Evolutionary conservation across 2,113 vertebrate species (phyloP), one percentile per base, ranked within the genome.

Genomic region (Hippopotamus amphibius): DNA sequence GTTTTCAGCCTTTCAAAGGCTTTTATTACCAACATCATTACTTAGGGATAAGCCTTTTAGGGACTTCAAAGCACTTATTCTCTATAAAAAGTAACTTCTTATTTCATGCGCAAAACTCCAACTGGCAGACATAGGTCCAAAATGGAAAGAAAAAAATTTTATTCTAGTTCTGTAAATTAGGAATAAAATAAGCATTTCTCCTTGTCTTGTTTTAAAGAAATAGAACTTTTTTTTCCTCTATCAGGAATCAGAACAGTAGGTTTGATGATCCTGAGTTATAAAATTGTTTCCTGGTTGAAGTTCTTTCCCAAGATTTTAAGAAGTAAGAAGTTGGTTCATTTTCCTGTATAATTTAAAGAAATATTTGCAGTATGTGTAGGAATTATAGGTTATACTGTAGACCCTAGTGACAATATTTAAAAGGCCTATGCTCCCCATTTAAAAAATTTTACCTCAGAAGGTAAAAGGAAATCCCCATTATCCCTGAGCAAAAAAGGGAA

Each of bases 31-130:
- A 68, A 93, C 80, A 82, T 97, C 88, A 88, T 84, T 97, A 84
- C 65, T 7, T 63, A 81, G 86, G 95, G 93, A 97, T 83, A 95
- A 72, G 96, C 76, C 93, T 97, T 94, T 14, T 26, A 94, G 96
- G 48, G 84, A 97, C 90, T 96, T 95, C 96, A 98, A 97, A 97
- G 61, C 96, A 97, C 86, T 96, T 95, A 97, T 92, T 95, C 74
- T 72, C 95, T 98, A 98, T 95, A 93, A 98, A 97, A 97, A 96
- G 94, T 90, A 95, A 92, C 65, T 93, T 90, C 76, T 89, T 97
- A 93, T 91, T 97, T 97, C 98, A 98, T 98, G 98, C 97, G 97
- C 95, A 96, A 93, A 96, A 82, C 33, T 12, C 93, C 88, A 92
- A 66, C 28, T 57, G 33, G 96, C 46, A 96, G 74, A 88, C 79